Percentiles rank a stretch among this genome's conserved stretches.
phyloP scores from a whole-genome alignment of 2,797 vertebrate genomes.

The Silurus aristotelis region DNA sequence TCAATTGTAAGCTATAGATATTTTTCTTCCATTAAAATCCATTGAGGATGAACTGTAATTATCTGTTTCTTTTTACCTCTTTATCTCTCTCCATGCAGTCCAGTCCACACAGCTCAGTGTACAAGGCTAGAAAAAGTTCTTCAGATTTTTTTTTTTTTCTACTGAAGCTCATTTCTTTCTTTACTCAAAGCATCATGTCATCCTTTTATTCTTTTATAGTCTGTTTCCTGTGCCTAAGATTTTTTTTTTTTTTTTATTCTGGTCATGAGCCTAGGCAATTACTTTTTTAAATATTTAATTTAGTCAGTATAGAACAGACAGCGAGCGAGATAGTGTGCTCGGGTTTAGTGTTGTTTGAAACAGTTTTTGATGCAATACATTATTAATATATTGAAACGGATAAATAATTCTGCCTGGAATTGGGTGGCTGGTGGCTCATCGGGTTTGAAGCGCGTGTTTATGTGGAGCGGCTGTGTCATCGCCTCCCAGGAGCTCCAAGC shows the following conservation, averaged over 20 bases:
- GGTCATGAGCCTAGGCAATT: slow-evolving; percentile 59
- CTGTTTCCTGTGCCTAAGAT: slow-evolving; percentile 30
- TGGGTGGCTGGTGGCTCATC: slow-evolving; percentile 59
- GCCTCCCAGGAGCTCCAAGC: slow-evolving; percentile 48
- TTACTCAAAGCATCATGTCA: slow-evolving; percentile 38
- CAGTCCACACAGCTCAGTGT: slow-evolving; percentile 1
- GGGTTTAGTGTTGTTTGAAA: slow-evolving; percentile 65
- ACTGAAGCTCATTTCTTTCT: slow-evolving; percentile 37
- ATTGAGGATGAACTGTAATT: slow-evolving; percentile 3
- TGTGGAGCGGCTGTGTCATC: slow-evolving; percentile 47
- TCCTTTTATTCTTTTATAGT: slow-evolving; percentile 46
- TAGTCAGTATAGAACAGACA: slow-evolving; percentile 45
- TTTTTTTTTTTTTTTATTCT: slow-evolving; percentile 45
- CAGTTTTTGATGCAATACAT: slow-evolving; percentile 63
- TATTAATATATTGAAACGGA: slow-evolving; percentile 68
- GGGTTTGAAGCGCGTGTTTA: slow-evolving; percentile 51
- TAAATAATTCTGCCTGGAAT: slow-evolving; percentile 64
- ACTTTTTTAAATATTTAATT: slow-evolving; percentile 61
- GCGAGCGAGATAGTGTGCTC: slow-evolving; percentile 46
- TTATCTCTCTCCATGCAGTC: slow-evolving; percentile 5
- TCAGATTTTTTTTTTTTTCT: slow-evolving; percentile 22
- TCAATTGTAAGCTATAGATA: neutral
- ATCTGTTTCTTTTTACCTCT: slow-evolving; percentile 8
- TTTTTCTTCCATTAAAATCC: neutral
- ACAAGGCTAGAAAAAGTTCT: slow-evolving; percentile 37